phyloP scores from a whole-genome alignment of 2,797 vertebrate species.

The Acridotheres tristis region DNA sequence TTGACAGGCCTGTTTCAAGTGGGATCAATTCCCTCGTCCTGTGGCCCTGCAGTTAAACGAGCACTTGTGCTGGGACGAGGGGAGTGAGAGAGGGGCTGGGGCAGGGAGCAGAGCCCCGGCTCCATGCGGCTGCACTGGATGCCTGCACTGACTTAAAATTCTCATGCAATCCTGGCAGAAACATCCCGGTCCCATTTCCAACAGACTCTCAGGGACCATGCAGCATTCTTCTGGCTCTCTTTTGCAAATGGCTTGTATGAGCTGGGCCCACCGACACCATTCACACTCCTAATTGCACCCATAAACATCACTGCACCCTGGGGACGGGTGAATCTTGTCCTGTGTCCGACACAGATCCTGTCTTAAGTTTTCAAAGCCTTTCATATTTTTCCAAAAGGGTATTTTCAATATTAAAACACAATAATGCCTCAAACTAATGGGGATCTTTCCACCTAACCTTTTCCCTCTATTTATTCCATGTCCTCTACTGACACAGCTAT shows the following conservation, averaged over 20 bases:
- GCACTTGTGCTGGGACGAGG: not conserved
- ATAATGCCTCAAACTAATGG: not conserved
- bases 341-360: not conserved
- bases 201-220: not conserved
- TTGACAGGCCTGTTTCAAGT: not conserved
- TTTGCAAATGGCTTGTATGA: not conserved
- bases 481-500: conserved; percentile 19
- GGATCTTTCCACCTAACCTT: not conserved
- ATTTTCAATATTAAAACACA: not conserved
- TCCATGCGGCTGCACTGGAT: not conserved
- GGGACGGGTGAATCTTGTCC: not conserved
- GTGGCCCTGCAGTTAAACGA: not conserved
- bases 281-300: not conserved
- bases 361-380: not conserved
- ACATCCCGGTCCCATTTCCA: not conserved
- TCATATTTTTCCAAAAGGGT: not conserved
- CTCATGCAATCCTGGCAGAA: not conserved
- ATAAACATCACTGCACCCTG: not conserved
- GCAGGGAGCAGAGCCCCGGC: not conserved
- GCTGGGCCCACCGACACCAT: not conserved
- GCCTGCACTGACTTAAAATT: not conserved
- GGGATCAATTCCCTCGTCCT: conserved; percentile 7
- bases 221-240: not conserved
- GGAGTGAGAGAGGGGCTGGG: not conserved
- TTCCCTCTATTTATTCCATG: not conserved